Conservation (phyloP, 2,888 invertebrate genomes). For the Mycalesis mineus region DNA sequence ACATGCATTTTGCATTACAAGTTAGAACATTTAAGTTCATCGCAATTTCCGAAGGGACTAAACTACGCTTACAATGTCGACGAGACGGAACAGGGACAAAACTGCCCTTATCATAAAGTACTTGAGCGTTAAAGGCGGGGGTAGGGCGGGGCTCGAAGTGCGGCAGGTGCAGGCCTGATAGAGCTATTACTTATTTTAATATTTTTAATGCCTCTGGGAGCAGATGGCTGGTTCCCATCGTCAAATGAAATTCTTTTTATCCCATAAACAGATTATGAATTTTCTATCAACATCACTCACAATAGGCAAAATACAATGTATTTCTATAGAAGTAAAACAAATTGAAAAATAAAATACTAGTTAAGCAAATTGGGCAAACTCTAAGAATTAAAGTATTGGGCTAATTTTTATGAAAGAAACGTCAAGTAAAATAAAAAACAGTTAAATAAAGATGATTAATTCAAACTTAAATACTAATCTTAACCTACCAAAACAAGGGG, state of each 20-base stretch:
- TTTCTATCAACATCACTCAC: background rate
- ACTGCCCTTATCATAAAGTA: slow-evolving; percentile 25
- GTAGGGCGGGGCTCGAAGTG: slow-evolving; percentile 38
- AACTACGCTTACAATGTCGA: slow-evolving; percentile 14
- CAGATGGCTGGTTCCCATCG: slow-evolving; percentile 43
- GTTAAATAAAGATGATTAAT: no score
- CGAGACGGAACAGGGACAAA: slow-evolving; percentile 17
- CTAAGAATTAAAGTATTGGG: no score
- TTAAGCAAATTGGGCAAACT: no score
- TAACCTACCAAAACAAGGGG: no score
- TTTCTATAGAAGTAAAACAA: no score
- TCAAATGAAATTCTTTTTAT: slow-evolving; percentile 39
- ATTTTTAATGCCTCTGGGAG: slow-evolving; percentile 61
- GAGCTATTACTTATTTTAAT: slow-evolving; percentile 72
- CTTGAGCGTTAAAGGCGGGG: slow-evolving; percentile 17
- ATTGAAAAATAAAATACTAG: no score
- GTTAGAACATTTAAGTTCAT: background rate
- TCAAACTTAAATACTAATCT: no score
- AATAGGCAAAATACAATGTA: background rate
- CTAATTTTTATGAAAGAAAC: no score
- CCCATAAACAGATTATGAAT: slow-evolving; percentile 22
- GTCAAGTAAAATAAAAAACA: no score
- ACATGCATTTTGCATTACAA: background rate
- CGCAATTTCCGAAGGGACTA: slow-evolving; percentile 6
- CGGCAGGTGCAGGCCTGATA: slow-evolving; percentile 68